Evolutionary conservation across 2,888 invertebrate species (phyloP).

Genomic region (Sarcophaga caerulescens): DNA sequence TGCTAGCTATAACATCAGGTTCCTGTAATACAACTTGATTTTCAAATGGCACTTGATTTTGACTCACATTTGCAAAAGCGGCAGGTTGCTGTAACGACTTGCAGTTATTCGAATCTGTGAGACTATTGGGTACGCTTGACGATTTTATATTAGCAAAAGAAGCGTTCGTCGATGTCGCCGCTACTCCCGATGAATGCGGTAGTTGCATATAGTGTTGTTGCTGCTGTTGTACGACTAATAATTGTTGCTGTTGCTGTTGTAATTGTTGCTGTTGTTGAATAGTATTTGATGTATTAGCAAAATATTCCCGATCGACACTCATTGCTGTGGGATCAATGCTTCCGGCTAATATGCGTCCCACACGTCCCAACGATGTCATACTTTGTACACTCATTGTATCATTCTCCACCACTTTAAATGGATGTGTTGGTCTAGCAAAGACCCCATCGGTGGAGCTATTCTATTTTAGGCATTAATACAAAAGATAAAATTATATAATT

Average conservation of each 20-base stretch:
- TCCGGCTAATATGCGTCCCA: slow-evolving; percentile 90
- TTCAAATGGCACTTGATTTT: slow-evolving; percentile 61
- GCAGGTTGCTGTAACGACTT: slow-evolving; percentile 61
- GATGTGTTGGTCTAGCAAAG: slow-evolving; percentile 87
- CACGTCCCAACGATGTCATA: slow-evolving; percentile 92
- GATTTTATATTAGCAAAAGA: slow-evolving; percentile 54
- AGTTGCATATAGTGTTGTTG: slow-evolving; percentile 48
- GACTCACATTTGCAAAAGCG: slow-evolving; percentile 30
- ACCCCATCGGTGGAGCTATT: slow-evolving; percentile 88
- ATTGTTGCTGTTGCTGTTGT: slow-evolving; percentile 70
- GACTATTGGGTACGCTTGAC: slow-evolving; percentile 56
- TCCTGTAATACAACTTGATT: slow-evolving; percentile 82
- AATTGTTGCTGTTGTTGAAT: slow-evolving; percentile 73
- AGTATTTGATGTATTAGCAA: slow-evolving; percentile 75
- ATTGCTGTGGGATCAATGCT: slow-evolving; percentile 83
- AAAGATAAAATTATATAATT: slow-evolving; percentile 12
- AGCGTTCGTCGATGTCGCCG: slow-evolving; percentile 49
- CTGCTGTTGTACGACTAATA: slow-evolving; percentile 62
- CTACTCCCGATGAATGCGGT: slow-evolving; percentile 67
- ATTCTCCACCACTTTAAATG: slow-evolving; percentile 93
- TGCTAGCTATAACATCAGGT: slow-evolving; percentile 96
- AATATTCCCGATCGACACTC: slow-evolving; percentile 80
- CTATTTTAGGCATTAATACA: slow-evolving; percentile 70
- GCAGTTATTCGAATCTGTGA: slow-evolving; percentile 64
- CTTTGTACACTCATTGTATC: slow-evolving; percentile 94